phyloP scores from a whole-genome alignment of 1,140 invertebrate species.

The Venustaconcha ellipsiformis region DNA sequence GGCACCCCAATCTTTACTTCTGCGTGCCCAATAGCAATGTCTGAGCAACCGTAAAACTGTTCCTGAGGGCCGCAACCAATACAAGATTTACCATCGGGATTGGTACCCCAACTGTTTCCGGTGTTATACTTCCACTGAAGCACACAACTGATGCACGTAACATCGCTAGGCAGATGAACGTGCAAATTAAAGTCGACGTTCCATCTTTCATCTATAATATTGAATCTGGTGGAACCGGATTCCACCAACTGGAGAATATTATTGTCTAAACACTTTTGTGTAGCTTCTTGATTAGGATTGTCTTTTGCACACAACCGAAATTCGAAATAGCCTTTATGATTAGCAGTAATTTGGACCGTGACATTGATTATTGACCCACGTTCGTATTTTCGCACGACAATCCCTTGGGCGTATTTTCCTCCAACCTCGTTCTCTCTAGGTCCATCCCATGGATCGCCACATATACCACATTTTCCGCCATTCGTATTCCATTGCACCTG shows the following conservation, averaged over 20 bases:
- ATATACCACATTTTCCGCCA: conserved; percentile 87
- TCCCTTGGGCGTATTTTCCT: conserved; percentile 43
- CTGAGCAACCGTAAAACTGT: conserved; percentile 52
- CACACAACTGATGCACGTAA: conserved; percentile 88
- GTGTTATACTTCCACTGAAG: conserved; percentile 88
- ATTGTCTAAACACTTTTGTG: conserved; percentile 38
- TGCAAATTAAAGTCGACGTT: conserved; percentile 11
- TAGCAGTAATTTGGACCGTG: conserved; percentile 35
- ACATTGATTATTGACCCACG: conserved; percentile 54
- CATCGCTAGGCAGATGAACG: conserved; percentile 77
- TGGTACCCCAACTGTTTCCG: conserved; percentile 47
- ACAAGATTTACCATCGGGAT: conserved; percentile 2
- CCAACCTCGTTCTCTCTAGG: conserved; percentile 86
- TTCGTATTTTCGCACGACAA: conserved; percentile 26
- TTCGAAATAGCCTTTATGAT: conserved; percentile 41
- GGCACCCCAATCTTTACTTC: background rate
- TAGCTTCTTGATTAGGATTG: conserved; percentile 17
- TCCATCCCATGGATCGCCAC: conserved; percentile 82
- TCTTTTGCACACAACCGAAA: conserved; percentile 62
- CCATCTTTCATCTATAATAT: conserved; percentile 5
- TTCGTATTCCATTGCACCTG: conserved; percentile 63
- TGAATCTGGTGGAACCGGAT: conserved; percentile 50
- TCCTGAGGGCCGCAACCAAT: conserved; percentile 46
- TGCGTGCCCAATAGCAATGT: conserved; percentile 32
- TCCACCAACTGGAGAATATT: conserved; percentile 70